Evolutionary conservation across 2,113 vertebrate genomes (phyloP).

Genomic region (Chlorodrepanis virens): DNA sequence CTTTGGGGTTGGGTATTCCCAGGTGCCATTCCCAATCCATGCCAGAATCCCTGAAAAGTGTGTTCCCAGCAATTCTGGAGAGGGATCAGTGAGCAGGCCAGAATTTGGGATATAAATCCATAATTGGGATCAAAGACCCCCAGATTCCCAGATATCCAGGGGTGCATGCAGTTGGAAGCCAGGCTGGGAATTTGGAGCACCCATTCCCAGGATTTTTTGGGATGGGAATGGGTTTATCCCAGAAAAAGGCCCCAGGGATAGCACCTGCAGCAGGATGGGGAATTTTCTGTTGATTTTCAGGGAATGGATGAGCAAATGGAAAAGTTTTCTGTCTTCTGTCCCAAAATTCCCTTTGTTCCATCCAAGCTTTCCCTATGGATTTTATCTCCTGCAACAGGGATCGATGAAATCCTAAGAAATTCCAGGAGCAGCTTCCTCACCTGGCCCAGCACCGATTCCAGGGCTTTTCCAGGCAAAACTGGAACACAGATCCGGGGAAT

Average conservation of each 20-base stretch:
- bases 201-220: background rate
- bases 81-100: background rate
- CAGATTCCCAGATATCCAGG: rapidly evolving
- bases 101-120: background rate
- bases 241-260: background rate
- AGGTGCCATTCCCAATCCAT: rapidly evolving
- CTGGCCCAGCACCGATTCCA: rapidly evolving
- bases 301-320: background rate
- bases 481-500: rapidly evolving
- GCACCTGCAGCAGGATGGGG: background rate
- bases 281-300: background rate
- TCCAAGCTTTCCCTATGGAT: no score
- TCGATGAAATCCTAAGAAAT: background rate
- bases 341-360: rapidly evolving
- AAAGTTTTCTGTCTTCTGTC: rapidly evolving
- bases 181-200: background rate
- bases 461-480: background rate
- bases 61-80: background rate
- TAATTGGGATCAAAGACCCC: rapidly evolving
- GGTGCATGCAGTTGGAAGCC: rapidly evolving
- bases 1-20: background rate
- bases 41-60: background rate
- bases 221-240: background rate
- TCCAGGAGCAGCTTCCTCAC: background rate
- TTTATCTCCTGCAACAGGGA: background rate